Base-by-base conservation (phyloP, 1,140 invertebrate species). In the Diprion similis region DNA sequence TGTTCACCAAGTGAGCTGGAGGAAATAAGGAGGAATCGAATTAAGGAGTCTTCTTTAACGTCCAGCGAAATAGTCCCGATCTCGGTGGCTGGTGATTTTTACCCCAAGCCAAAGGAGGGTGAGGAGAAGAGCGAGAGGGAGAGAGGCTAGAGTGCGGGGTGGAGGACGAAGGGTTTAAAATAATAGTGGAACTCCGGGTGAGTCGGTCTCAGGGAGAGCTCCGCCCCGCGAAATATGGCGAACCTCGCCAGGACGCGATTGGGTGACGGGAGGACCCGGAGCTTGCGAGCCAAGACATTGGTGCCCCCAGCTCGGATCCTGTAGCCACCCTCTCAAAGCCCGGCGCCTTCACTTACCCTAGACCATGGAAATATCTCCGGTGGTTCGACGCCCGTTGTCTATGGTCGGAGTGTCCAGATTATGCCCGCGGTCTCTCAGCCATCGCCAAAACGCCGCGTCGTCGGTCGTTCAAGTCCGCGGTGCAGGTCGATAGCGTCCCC, bases 201-300 rank as follows among this genome's bases (percentile, higher is more conserved):
- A 78, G 79, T 84, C 80, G 75, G 78, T 81, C 78, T 78, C 78
- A 78, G 80, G 85, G 78, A 84, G 81, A 76, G 80, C 85, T 87
- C 86, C 86, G 86, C 86, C 86, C 85, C 85, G 83, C 84, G 81
- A 84, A 86, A 87, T 86, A 86, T 86, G 85, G 85, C 85, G 84
- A 86, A 81, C 84, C 81, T 83, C 79, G 80, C 82, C 80, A 85
- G 82, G 77, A 85, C 84, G 85, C 86, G 86, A 87, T 87, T 87
- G 86, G 86, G 80, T 87, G 85, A 86, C 85, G 86, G 85, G 85
- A 85, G 85, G 85, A 86, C 83, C 85, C 80, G 78, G 81, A 77
- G 82, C 79, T 85, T 73, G 78, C 81, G 78, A 86, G 84, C 84
- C 84, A 86, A 87, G 86, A 87, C 86, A 87, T 87, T 87, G 86